A percentile compares a stretch with the other conserved stretches of the same genome.
These are phyloP conservation scores for Haliaeetus leucogaster DNA, from an alignment of 2,113 vertebrate species.

Conservation along the genomic window DNA sequence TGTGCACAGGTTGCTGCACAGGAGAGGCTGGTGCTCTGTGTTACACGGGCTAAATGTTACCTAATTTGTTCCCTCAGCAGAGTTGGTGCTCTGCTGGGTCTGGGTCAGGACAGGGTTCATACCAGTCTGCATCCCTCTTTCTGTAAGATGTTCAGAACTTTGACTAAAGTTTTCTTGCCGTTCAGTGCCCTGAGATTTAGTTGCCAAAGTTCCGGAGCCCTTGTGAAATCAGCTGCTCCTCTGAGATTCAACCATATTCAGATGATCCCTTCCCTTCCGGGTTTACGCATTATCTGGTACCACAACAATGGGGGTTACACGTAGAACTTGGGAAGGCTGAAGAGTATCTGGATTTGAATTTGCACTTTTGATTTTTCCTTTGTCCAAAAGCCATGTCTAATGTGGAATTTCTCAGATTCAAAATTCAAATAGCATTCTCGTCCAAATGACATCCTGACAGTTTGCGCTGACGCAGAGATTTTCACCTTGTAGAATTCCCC, in stretches of 20 bases:
- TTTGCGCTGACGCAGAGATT: background rate
- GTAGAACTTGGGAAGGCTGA: background rate
- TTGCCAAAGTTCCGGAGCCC: background rate
- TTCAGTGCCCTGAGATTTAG: background rate
- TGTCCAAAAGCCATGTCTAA: background rate
- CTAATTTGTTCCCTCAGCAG: background rate
- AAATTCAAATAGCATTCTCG: background rate
- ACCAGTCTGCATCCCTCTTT: background rate
- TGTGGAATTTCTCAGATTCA: background rate
- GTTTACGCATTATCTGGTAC: background rate
- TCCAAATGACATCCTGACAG: background rate
- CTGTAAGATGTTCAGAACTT: background rate
- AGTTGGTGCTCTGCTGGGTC: background rate
- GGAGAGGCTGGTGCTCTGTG: background rate
- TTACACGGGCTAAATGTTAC: background rate
- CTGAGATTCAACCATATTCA: background rate
- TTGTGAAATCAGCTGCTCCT: background rate
- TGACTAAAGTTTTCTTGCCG: fast-evolving
- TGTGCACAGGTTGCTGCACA: background rate
- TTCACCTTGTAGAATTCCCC: background rate
- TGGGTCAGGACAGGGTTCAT: background rate
- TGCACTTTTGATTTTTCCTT: background rate
- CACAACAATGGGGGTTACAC: too few species aligned
- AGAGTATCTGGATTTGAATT: background rate
- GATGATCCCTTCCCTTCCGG: background rate